Conservation (phyloP, 2,797 vertebrate genomes). For the Pseudotriccus pelzelni region DNA sequence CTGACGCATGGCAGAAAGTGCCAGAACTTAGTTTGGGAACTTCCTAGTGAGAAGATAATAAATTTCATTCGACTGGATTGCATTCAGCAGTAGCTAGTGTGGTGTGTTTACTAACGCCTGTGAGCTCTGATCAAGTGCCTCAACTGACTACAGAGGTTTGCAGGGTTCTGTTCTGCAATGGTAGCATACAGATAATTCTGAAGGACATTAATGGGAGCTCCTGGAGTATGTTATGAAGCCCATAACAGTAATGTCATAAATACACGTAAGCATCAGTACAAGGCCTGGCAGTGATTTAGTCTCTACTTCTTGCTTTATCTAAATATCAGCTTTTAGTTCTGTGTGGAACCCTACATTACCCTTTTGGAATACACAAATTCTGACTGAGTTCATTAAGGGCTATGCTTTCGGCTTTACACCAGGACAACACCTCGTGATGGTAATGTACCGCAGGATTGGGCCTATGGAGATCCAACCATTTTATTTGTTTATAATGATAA, state of each 20-base stretch:
- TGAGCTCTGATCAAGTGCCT: not conserved
- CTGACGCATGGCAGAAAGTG: slow-evolving; percentile 23
- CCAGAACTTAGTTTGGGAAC: slow-evolving; percentile 44
- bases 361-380: not conserved
- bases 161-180: not conserved
- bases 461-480: not conserved
- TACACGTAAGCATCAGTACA: not conserved
- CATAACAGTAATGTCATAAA: not conserved
- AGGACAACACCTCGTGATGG: not conserved
- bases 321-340: not conserved
- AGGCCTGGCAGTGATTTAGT: not conserved
- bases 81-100: not conserved
- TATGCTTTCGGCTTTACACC: not conserved
- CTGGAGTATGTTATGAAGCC: not conserved
- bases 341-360: not conserved
- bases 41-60: slow-evolving; percentile 36
- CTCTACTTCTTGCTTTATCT: not conserved
- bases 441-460: not conserved
- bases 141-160: not conserved
- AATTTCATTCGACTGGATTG: slow-evolving; percentile 25
- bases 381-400: not conserved
- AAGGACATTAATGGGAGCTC: not conserved
- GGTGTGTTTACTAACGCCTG: not conserved
- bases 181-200: not conserved
- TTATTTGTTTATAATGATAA: slow-evolving; percentile 29